Percentiles rank a stretch among this genome's conserved stretches.
Conservation (phyloP, 2,888 invertebrate genomes). For the Scotopteryx bipunctaria region DNA sequence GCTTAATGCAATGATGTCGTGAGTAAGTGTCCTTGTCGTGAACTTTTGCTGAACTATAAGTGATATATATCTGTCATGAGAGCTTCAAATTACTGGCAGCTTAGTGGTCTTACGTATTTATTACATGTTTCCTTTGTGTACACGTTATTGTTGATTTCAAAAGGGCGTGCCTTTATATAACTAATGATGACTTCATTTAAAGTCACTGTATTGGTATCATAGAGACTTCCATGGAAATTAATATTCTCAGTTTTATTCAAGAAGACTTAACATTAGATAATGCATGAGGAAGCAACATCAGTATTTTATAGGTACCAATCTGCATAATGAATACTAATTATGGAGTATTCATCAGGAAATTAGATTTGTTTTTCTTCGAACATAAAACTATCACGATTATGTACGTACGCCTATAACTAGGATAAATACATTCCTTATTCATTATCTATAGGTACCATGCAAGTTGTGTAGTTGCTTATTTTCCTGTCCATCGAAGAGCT, state of each 20-base stretch:
- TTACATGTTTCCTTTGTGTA: slow-evolving; percentile 9
- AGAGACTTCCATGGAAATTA: too few relatives aligned
- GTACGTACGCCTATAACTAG: slow-evolving; percentile 12
- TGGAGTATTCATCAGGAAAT: slow-evolving; percentile 29
- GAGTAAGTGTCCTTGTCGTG: slow-evolving; percentile 37
- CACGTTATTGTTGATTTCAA: too few relatives aligned
- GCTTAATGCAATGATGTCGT: slow-evolving; percentile 31
- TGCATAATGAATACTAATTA: slow-evolving; percentile 31
- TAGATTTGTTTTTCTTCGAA: slow-evolving; percentile 21
- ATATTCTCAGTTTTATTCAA: neutral
- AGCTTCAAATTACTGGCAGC: slow-evolving; percentile 16
- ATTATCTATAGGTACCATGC: too few relatives aligned
- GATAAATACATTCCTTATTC: neutral
- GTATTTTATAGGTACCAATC: slow-evolving; percentile 19
- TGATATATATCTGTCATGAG: slow-evolving; percentile 13
- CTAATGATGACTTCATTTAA: too few relatives aligned
- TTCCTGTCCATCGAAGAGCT: neutral
- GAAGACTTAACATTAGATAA: neutral
- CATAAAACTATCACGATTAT: slow-evolving; percentile 19
- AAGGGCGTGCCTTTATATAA: too few relatives aligned
- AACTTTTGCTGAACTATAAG: slow-evolving; percentile 36
- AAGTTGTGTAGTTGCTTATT: neutral
- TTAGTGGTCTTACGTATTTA: slow-evolving; percentile 1
- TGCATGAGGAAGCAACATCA: slow-evolving; percentile 23
- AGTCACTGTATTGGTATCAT: too few relatives aligned